These are phyloP conservation scores for Microtus californicus DNA, from an alignment of 2,797 vertebrate species.

Conservation along the genomic window DNA sequence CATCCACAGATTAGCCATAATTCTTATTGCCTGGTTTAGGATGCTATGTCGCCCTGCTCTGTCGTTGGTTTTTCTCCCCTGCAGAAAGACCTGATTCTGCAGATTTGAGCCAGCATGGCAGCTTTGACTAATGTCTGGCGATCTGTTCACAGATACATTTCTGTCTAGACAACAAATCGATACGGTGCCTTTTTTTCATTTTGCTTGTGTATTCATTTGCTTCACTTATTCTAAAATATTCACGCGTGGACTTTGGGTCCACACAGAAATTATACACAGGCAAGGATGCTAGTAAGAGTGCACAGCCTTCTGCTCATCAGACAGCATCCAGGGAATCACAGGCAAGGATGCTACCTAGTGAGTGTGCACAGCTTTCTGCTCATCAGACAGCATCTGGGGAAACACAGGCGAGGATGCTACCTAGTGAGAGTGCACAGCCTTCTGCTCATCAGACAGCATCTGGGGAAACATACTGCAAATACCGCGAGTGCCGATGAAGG, in stretches of 20 bases:
- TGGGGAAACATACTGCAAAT: conserved; percentile 82
- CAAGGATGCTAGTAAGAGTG: conserved; percentile 82
- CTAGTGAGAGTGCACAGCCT: no score
- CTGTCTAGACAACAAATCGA: conserved; percentile 95
- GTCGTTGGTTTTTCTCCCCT: conserved; percentile 70
- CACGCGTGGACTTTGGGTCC: conserved; percentile 85
- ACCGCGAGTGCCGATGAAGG: conserved; percentile 72
- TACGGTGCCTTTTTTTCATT: conserved; percentile 86
- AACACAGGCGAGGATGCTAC: conserved; percentile 62
- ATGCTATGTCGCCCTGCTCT: conserved; percentile 76
- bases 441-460: conserved; percentile 80
- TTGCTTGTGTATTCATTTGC: conserved; percentile 89
- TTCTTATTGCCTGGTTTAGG: conserved; percentile 84
- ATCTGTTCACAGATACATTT: conserved; percentile 94
- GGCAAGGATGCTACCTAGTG: conserved; percentile 76
- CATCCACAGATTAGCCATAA: conserved; percentile 78
- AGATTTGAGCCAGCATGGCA: conserved; percentile 81
- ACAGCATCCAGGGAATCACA: conserved; percentile 81
- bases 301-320: conserved; percentile 79
- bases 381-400: conserved; percentile 83
- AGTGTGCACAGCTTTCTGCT: conserved; percentile 76
- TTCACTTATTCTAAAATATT: conserved; percentile 88
- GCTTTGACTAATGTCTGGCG: conserved; percentile 89
- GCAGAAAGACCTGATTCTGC: conserved; percentile 87
- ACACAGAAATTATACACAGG: conserved; percentile 84